Evolutionary conservation across 2,888 invertebrate species (phyloP), one percentile per base, ranked within the genome.

Genomic region (Andrena dorsata): DNA sequence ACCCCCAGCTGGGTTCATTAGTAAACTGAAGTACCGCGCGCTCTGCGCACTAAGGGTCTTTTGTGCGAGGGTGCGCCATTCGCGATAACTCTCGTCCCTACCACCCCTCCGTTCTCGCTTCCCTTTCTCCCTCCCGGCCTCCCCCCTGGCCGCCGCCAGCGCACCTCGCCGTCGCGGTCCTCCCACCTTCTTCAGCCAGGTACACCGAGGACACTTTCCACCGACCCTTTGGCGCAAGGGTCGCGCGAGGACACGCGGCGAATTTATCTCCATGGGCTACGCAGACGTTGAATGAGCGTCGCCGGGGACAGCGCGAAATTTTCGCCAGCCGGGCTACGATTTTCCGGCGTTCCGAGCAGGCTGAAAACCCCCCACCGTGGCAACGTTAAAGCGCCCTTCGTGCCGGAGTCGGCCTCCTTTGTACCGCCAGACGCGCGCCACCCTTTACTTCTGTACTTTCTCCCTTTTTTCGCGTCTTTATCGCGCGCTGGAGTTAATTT

Each of bases 1-100:
- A 87, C 89, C 88, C 89, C 87, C 88, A 88, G 87, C 89, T 89
- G 90, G 90, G 91, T 91, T 91, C 91, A 91, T 91, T 91, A 91
- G 91, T 90, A 88, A 90, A 90, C 91, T 91, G 86, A 90, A 91
- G 90, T 90, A 89, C 88, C 86, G 84, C 83, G 83, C 87, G 86
- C 78, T 66, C 73, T 65, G 85, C 82, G 84, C 86, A 81, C 83
- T 85, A 84, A 90, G 90, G 91, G 90, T 85, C 88, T 91, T 91
- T 89, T 90, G 90, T 90, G 76, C 84, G 83, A 88, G 87, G 89
- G 86, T 84, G 83, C 84, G 82, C 87, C 80, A 76, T 87, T 85
- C 83, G 84, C 82, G 81, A 85, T 89, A 87, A 86, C 88, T 86
- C 84, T 83, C 76, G 58, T 81, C 83, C 79, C 77, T 70, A 74